These are phyloP conservation scores for Orientallactaga bullata DNA, from an alignment of 2,113 vertebrate species.

Conservation along the genomic window DNA sequence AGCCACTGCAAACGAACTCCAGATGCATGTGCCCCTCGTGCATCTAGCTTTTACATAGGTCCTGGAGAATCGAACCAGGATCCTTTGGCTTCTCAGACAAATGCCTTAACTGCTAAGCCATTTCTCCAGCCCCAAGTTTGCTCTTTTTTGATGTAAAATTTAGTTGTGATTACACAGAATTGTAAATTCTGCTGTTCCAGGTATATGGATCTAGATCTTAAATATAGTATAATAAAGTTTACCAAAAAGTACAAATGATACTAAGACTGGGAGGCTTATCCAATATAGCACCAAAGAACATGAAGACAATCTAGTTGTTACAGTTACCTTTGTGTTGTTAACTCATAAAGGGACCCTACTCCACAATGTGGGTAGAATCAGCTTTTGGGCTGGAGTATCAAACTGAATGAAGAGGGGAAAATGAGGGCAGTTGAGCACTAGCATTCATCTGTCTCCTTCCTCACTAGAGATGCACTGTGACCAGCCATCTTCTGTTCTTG, in stretches of 20 bases:
- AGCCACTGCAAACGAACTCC: no score
- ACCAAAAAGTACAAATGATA: not conserved
- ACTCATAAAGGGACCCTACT: not conserved
- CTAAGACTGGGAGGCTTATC: not conserved
- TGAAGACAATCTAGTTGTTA: not conserved
- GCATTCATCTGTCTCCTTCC: no score
- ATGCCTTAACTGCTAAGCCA: no score
- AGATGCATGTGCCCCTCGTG: no score
- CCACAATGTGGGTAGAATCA: not conserved
- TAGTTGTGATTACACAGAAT: not conserved
- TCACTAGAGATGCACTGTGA: no score
- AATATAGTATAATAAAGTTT: not conserved
- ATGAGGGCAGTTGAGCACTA: no score
- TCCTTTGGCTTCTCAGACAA: no score
- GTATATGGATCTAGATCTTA: not conserved
- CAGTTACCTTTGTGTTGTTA: no score
- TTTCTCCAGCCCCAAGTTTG: no score
- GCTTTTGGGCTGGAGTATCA: not conserved
- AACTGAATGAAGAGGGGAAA: not conserved
- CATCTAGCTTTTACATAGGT: no score
- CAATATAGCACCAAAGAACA: constrained; percentile 24
- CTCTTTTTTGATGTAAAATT: constrained; percentile 21
- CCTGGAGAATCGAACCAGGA: no score
- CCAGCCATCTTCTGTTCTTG: no score
- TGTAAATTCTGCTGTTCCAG: constrained; percentile 23